Percentiles rank a stretch among this genome's conserved stretches.
phyloP scores from a whole-genome alignment of 2,797 vertebrate species.

The Coilia nasus region DNA sequence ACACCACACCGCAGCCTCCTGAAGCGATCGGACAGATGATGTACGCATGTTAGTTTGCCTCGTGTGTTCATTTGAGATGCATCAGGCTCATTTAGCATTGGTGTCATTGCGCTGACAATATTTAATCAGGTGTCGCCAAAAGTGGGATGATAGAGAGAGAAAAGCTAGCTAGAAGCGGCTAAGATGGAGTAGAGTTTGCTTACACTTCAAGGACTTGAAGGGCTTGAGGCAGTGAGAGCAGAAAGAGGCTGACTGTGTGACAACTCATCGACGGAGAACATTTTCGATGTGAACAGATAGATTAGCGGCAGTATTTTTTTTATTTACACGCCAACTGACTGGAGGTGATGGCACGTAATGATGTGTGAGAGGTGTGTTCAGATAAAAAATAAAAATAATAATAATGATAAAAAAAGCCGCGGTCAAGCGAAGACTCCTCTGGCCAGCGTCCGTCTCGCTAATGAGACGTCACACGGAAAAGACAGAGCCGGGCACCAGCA shows the following conservation, averaged over 20 bases:
- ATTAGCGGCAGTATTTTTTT: conserved; percentile 59
- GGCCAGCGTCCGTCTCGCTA: conserved; percentile 76
- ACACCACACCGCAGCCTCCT: neutral
- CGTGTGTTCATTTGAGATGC: conserved; percentile 22
- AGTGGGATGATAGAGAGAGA: neutral
- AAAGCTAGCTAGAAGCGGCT: neutral
- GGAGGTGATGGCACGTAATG: conserved; percentile 78
- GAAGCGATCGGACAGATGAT: neutral
- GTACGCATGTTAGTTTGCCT: neutral
- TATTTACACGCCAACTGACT: conserved; percentile 62
- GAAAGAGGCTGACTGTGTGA: conserved; percentile 39
- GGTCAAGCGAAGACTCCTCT: conserved; percentile 69
- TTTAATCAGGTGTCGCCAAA: conserved; percentile 15
- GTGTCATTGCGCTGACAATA: conserved; percentile 17
- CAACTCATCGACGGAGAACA: conserved; percentile 55
- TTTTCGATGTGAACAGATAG: conserved; percentile 66
- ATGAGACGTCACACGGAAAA: conserved; percentile 76
- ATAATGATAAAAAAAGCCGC: conserved; percentile 45
- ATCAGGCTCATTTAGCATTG: conserved; percentile 14
- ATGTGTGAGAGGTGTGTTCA: conserved; percentile 77
- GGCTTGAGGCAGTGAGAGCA: neutral
- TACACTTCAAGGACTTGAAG: neutral
- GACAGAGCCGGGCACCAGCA: conserved; percentile 65
- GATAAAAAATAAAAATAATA: conserved; percentile 49
- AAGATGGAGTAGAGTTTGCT: neutral